Evolutionary conservation across 2,888 invertebrate species (phyloP).

Genomic region (Cosmopolites sordidus): DNA sequence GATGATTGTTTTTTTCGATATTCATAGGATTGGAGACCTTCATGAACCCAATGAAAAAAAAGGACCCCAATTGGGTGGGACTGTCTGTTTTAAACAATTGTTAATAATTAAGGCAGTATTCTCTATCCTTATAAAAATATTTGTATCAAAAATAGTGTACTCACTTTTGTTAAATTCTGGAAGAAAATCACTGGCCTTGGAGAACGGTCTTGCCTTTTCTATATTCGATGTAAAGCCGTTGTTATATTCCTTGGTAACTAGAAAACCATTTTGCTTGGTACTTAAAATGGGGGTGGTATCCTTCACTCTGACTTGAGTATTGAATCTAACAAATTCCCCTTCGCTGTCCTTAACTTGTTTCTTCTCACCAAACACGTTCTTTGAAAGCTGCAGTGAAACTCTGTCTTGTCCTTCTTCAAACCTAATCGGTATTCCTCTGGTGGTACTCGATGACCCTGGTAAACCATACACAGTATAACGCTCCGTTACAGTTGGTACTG

Average conservation of each 20-base stretch:
- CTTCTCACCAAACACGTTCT: conserved; percentile 24
- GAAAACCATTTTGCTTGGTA: conserved; percentile 21
- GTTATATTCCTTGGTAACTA: conserved; percentile 24
- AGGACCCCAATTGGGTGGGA: too few relatives aligned
- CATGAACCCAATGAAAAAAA: too few relatives aligned
- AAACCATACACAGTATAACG: background rate
- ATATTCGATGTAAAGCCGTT: conserved; percentile 14
- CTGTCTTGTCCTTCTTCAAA: conserved; percentile 30
- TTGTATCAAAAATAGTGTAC: too few relatives aligned
- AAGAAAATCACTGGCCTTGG: conserved; percentile 22
- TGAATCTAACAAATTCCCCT: conserved; percentile 11
- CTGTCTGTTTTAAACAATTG: too few relatives aligned
- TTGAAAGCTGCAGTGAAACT: conserved; percentile 30
- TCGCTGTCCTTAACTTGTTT: conserved; percentile 6
- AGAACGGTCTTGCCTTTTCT: conserved; percentile 35
- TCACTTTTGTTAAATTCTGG: conserved; percentile 10
- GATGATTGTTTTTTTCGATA: too few relatives aligned
- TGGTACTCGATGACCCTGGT: conserved; percentile 4
- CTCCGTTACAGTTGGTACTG: conserved; percentile 18
- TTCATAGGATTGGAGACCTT: too few relatives aligned
- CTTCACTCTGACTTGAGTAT: conserved; percentile 3
- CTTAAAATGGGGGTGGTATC: conserved; percentile 3
- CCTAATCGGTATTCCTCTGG: conserved; percentile 27
- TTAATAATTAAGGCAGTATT: too few relatives aligned
- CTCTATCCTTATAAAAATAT: too few relatives aligned